These are phyloP conservation scores for Hermetia illucens DNA, from an alignment of 1,140 invertebrate genomes.

Conservation along the genomic window DNA sequence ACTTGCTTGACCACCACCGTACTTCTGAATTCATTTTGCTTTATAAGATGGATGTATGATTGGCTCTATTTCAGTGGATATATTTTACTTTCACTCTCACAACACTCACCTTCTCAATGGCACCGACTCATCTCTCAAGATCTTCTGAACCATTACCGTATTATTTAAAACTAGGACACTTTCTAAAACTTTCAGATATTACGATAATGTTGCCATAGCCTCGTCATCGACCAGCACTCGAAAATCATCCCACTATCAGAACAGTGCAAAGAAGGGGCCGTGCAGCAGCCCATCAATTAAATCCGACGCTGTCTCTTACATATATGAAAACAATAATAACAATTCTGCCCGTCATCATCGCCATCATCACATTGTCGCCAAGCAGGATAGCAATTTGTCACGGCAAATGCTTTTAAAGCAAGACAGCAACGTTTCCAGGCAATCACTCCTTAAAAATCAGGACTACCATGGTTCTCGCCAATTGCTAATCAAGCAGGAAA, in stretches of 20 bases:
- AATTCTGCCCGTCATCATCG: too few relatives aligned
- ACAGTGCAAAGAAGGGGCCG: conserved; percentile 46
- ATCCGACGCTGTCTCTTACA: conserved; percentile 58
- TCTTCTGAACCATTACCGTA: too few relatives aligned
- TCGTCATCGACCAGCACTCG: conserved; percentile 67
- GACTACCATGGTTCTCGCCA: conserved; percentile 28
- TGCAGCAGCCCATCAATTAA: conserved; percentile 45
- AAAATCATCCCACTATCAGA: conserved; percentile 68
- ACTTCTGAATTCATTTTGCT: too few relatives aligned
- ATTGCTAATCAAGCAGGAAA: conserved; percentile 29
- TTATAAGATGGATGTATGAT: too few relatives aligned
- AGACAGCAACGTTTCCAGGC: conserved; percentile 27
- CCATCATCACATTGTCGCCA: conserved; percentile 24
- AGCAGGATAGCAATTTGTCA: conserved; percentile 29
- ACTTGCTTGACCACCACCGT: too few relatives aligned
- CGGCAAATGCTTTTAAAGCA: conserved; percentile 29
- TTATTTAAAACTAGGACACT: too few relatives aligned
- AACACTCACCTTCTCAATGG: too few relatives aligned
- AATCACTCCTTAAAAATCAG: conserved; percentile 23
- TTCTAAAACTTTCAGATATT: conserved; percentile 32
- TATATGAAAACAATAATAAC: conserved; percentile 36
- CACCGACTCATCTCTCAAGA: too few relatives aligned
- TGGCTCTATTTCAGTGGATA: too few relatives aligned
- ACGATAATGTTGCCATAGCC: conserved; percentile 69
- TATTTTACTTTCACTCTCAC: too few relatives aligned